Base-by-base conservation (phyloP, 2,797 vertebrate genomes). In the Pseudomugil tenellus region DNA sequence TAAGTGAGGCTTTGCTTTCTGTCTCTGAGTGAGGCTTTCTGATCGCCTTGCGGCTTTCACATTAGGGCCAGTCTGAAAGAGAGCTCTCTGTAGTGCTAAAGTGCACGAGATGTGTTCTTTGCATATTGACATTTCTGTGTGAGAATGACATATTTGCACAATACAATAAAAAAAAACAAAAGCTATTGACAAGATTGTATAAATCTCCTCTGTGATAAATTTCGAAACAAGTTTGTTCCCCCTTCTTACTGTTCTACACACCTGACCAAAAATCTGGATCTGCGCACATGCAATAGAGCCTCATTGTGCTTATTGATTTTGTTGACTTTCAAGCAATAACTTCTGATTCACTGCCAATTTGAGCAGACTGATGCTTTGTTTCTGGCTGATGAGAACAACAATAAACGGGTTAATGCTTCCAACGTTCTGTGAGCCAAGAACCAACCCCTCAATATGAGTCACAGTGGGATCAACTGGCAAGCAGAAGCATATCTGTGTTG, bases 381-480 rank as follows among this genome's bases (percentile, higher is more conserved):
- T 67, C 80, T 88, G 84, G 79, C 77, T 78, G 74, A 84, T 60
- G 85, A 86, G 65, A 62, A 73, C 74, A 76, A 90, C 86, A 89
- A 87, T 88, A 87, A 86, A 84, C 17, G 43, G 74, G 74, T 83
- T 86, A 88, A 88, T 78, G 80, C 83, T 69, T 85, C 86, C 80
- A 84, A 57, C 31, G 14, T 35, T 74, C 63, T 41, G 43, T 3
- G 19, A 74, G 84, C 86, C 82, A 88, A 86, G 62, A 85, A 70
- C 77, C 62, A 84, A 63, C 77, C 71, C 77, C 72, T 84, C 85
- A 80, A 79, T 83, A 80, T 85, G 85, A 87, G 81, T 88, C 91
- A 85, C 87, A 73, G 80, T 80, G 84, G 86, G 85, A 88, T 86
- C 64, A 4, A 80, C 83, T 90, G 91, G 87, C 83, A 86, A 52